These are phyloP conservation scores for Poeciliopsis retropinna DNA, from an alignment of 2,113 vertebrate genomes.

Conservation along the genomic window DNA sequence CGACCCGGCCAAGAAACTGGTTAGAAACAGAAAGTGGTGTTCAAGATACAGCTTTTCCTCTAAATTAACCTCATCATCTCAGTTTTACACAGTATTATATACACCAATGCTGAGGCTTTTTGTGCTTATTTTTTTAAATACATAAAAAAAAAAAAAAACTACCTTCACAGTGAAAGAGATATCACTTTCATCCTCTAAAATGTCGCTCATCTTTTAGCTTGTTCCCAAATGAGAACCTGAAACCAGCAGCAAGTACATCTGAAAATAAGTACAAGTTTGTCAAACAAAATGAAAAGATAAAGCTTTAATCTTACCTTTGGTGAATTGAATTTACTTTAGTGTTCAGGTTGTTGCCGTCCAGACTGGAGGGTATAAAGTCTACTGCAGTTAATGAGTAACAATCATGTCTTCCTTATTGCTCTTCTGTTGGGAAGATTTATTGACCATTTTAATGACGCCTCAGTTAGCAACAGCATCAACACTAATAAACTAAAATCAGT, in stretches of 20 bases:
- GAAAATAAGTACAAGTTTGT: not conserved
- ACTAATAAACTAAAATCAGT: no score
- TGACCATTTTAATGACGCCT: not conserved
- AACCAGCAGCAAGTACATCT: not conserved
- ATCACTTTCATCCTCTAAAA: conserved; percentile 68
- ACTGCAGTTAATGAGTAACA: conserved; percentile 70
- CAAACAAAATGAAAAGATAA: not conserved
- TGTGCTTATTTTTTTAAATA: not conserved
- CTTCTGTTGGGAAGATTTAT: not conserved
- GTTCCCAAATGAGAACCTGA: not conserved
- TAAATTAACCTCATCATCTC: not conserved
- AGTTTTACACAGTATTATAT: not conserved
- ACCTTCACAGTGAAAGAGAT: conserved; percentile 78
- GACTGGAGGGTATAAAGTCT: conserved; percentile 63
- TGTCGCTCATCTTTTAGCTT: conserved; percentile 61
- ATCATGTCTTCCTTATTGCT: conserved; percentile 67
- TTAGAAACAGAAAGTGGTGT: not conserved
- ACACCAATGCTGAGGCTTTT: not conserved
- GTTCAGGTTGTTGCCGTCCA: not conserved
- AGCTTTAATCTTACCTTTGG: not conserved
- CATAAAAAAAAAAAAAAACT: not conserved
- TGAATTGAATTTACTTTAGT: not conserved
- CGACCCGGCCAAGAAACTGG: conserved; percentile 76
- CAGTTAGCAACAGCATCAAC: no score
- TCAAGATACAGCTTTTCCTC: not conserved